These are phyloP conservation scores for Ophion slaviceki DNA, from an alignment of 2,888 invertebrate species.

Conservation along the genomic window DNA sequence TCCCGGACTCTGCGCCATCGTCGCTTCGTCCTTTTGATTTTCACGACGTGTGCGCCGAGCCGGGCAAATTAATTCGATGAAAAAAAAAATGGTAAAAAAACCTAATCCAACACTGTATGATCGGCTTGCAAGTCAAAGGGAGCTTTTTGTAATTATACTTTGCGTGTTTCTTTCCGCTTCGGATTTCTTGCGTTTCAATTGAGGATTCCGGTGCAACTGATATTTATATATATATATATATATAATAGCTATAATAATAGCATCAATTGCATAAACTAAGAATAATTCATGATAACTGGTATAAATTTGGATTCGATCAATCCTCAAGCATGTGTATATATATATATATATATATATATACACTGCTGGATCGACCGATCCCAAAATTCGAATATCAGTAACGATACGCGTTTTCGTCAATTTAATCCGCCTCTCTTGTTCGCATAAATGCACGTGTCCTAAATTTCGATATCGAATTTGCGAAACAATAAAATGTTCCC, in stretches of 20 bases:
- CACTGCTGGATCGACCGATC: conserved; percentile 62
- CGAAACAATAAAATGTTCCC: conserved; percentile 28
- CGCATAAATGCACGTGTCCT: conserved; percentile 82
- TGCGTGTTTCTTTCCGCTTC: conserved; percentile 9
- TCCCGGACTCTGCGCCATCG: not conserved
- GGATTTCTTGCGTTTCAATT: conserved; percentile 46
- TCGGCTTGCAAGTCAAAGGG: conserved; percentile 25
- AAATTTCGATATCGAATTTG: conserved; percentile 73
- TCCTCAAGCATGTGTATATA: conserved; percentile 29
- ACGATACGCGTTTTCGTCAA: conserved; percentile 48
- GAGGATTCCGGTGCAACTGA: conserved; percentile 46
- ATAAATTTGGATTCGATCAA: conserved; percentile 53
- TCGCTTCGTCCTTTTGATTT: not conserved
- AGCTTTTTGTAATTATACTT: conserved; percentile 9
- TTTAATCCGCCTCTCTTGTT: conserved; percentile 72
- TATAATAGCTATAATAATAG: conserved; percentile 43
- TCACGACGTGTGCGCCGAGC: too few species aligned
- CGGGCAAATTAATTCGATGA: too few species aligned
- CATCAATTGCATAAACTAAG: conserved; percentile 63
- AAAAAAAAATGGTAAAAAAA: not conserved
- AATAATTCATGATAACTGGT: conserved; percentile 58
- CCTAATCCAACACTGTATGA: not conserved
- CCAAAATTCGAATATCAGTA: conserved; percentile 67
- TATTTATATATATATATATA: not conserved
- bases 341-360: conserved; percentile 40